Conservation (phyloP, 2,888 invertebrate genomes). For the Sipunculus nudus region DNA sequence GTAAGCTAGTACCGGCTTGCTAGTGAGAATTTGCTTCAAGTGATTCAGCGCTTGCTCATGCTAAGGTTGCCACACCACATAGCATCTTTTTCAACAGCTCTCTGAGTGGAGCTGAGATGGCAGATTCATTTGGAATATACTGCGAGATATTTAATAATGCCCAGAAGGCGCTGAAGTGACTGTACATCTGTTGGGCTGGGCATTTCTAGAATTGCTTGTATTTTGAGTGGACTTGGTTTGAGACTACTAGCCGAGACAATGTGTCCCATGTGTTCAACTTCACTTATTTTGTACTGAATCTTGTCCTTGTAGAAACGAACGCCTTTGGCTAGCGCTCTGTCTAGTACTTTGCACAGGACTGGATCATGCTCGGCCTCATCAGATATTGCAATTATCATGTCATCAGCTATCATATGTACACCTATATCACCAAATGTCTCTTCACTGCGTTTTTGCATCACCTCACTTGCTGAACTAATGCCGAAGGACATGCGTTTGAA, state of each 20-base stretch:
- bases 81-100: conserved; percentile 21
- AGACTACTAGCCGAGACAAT: conserved; percentile 29
- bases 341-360: conserved; percentile 29
- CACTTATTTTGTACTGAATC: conserved; percentile 18
- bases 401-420: conserved; percentile 29
- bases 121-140: conserved; percentile 34
- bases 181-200: conserved; percentile 28
- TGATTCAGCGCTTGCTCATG: too few relatives aligned
- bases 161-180: conserved; percentile 22
- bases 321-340: conserved; percentile 20
- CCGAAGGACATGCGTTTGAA: conserved; percentile 37
- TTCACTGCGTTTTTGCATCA: conserved; percentile 28
- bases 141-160: conserved; percentile 34
- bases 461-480: conserved; percentile 26
- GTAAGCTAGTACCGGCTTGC: conserved; percentile 23
- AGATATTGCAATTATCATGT: conserved; percentile 32
- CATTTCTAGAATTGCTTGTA: conserved; percentile 35
- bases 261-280: conserved; percentile 34
- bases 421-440: conserved; percentile 30
- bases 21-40: conserved; percentile 13
- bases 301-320: conserved; percentile 36
- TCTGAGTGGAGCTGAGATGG: conserved; percentile 32
- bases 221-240: conserved; percentile 26
- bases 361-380: conserved; percentile 34
- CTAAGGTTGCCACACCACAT: too few relatives aligned